A percentile compares a stretch with the other conserved stretches of the same genome.
Evolutionary conservation across 2,888 invertebrate genomes (phyloP).

Genomic region (Keiferia lycopersicella): DNA sequence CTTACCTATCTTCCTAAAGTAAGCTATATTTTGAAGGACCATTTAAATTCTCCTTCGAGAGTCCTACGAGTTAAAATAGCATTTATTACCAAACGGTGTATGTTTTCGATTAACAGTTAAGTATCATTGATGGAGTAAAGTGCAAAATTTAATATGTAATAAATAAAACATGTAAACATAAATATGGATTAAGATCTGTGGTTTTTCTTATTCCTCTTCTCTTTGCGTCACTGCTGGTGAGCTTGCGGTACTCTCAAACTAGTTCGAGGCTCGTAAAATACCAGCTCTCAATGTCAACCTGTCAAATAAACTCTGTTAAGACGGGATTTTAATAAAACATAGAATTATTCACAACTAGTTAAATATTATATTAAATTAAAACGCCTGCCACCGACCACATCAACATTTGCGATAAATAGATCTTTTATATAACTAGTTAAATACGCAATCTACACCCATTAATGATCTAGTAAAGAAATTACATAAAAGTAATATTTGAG

Average conservation of each 20-base stretch:
- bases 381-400: neutral
- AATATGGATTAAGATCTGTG: constrained; percentile 59
- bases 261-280: constrained; percentile 33
- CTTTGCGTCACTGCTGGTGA: constrained; percentile 39
- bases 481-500: neutral
- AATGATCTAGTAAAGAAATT: neutral
- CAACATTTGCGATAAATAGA: constrained; percentile 10
- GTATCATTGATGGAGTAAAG: constrained; percentile 73
- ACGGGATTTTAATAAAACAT: constrained; percentile 14
- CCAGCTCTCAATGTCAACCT: constrained; percentile 1
- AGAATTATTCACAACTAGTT: constrained; percentile 11
- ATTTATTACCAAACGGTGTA: constrained; percentile 80
- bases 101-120: constrained; percentile 75
- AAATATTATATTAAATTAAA: constrained; percentile 15
- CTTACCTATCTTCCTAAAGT: constrained; percentile 47
- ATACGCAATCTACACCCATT: constrained; percentile 2
- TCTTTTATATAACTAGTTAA: constrained; percentile 6
- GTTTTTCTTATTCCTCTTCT: constrained; percentile 53
- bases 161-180: constrained; percentile 76
- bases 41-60: constrained; percentile 61
- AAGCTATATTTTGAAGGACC: constrained; percentile 69
- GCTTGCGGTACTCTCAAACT: neutral
- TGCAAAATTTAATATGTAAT: constrained; percentile 79
- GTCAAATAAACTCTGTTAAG: constrained; percentile 14
- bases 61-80: constrained; percentile 74